phyloP scores from a whole-genome alignment of 1,140 invertebrate genomes.

The Antheraea mylitta region DNA sequence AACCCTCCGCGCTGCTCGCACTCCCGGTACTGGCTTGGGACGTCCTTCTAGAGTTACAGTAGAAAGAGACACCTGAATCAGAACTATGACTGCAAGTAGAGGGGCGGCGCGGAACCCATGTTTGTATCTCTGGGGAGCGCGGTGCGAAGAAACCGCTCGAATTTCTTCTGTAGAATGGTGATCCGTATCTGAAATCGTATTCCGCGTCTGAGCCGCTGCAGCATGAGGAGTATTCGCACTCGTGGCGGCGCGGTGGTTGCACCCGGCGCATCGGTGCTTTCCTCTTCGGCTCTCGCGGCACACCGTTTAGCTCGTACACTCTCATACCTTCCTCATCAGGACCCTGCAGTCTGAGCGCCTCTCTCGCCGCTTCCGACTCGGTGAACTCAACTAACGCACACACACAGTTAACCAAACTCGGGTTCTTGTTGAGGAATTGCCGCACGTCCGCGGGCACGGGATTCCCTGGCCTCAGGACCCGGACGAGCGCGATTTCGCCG shows the following conservation, averaged over 20 bases:
- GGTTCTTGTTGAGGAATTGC: conserved; percentile 93
- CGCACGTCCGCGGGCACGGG: conserved; percentile 92
- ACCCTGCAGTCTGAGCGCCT: conserved; percentile 84
- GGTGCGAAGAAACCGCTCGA: conserved; percentile 80
- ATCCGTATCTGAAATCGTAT: conserved; percentile 78
- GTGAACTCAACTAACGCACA: conserved; percentile 95
- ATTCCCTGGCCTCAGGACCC: conserved; percentile 92
- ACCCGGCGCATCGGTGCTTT: conserved; percentile 76
- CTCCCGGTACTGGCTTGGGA: conserved; percentile 80
- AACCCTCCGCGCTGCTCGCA: conserved; percentile 77
- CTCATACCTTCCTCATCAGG: conserved; percentile 71
- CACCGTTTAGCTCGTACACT: conserved; percentile 80
- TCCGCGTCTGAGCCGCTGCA: conserved; percentile 85
- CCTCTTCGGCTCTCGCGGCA: conserved; percentile 80
- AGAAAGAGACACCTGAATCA: conserved; percentile 77
- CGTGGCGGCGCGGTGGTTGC: conserved; percentile 57
- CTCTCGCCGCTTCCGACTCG: conserved; percentile 89
- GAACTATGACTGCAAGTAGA: conserved; percentile 80
- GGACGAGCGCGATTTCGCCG: conserved; percentile 92
- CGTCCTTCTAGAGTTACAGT: conserved; percentile 80
- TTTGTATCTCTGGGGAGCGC: conserved; percentile 79
- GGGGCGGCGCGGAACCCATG: conserved; percentile 82
- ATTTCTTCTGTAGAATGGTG: conserved; percentile 78
- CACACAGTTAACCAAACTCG: conserved; percentile 90
- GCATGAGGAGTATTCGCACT: conserved; percentile 81